These are phyloP conservation scores for Melierax canorus DNA, from an alignment of 2,113 vertebrate species.

Conservation along the genomic window DNA sequence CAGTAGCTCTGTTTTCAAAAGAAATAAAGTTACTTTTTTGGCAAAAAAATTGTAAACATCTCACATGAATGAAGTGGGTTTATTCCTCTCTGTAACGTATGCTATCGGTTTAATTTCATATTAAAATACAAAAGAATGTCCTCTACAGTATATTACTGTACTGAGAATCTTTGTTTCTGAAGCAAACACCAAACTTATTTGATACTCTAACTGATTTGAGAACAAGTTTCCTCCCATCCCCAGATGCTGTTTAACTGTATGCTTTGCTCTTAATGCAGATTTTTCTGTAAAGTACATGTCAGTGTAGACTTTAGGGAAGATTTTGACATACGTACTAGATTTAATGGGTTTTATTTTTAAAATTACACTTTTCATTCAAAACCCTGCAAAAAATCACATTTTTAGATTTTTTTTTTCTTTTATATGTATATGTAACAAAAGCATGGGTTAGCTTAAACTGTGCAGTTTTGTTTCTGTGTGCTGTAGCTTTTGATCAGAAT, in stretches of 20 bases:
- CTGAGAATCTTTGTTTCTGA: slow-evolving; percentile 34
- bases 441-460: slow-evolving; percentile 35
- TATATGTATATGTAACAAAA: slow-evolving; percentile 18
- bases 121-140: not conserved
- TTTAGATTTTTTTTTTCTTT: slow-evolving; percentile 12
- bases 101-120: not conserved
- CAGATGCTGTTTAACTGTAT: not conserved
- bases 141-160: slow-evolving; percentile 61
- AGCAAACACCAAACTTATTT: slow-evolving; percentile 48
- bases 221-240: slow-evolving; percentile 1
- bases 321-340: not conserved
- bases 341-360: not conserved
- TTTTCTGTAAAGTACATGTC: slow-evolving; percentile 51
- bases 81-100: not conserved
- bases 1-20: slow-evolving; percentile 45
- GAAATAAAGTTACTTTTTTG: slow-evolving; percentile 50
- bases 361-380: not conserved
- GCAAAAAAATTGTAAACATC: not conserved
- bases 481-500: slow-evolving; percentile 39
- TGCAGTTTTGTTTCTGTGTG: slow-evolving; percentile 17
- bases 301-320: not conserved
- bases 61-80: not conserved
- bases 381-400: slow-evolving; percentile 2
- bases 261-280: slow-evolving; percentile 30
- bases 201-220: not conserved